Conservation (phyloP, 2,113 vertebrate genomes). For the Cyrtonyx montezumae region DNA sequence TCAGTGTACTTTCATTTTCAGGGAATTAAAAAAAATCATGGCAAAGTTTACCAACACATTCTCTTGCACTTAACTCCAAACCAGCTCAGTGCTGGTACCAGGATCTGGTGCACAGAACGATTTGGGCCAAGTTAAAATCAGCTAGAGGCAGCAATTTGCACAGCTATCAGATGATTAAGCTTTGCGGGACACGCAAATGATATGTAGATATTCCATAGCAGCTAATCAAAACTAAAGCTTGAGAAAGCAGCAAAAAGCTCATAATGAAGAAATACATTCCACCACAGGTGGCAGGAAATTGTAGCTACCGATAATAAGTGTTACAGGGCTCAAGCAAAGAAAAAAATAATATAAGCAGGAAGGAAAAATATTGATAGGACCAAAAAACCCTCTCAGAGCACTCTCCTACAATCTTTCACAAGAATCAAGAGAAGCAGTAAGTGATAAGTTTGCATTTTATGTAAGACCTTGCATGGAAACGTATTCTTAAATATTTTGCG, state of each 20-base stretch:
- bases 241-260: slow-evolving; percentile 45
- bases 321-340: slow-evolving; percentile 27
- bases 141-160: background rate
- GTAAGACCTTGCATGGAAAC: slow-evolving; percentile 38
- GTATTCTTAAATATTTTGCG: slow-evolving; percentile 18
- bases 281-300: slow-evolving; percentile 62
- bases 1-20: background rate
- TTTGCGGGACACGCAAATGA: slow-evolving; percentile 7
- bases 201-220: slow-evolving; percentile 21
- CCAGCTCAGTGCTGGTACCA: background rate
- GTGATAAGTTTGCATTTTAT: slow-evolving; percentile 44
- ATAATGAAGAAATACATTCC: slow-evolving; percentile 54
- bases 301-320: slow-evolving; percentile 51
- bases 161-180: background rate
- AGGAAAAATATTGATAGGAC: slow-evolving; percentile 39
- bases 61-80: background rate
- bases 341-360: slow-evolving; percentile 33
- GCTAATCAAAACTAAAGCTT: slow-evolving; percentile 31
- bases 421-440: slow-evolving; percentile 28
- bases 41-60: background rate
- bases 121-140: background rate
- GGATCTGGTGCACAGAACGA: background rate
- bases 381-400: background rate
- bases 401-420: slow-evolving; percentile 37
- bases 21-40: background rate